phyloP scores from a whole-genome alignment of 2,797 vertebrate species.

The Taenioides sp. region DNA sequence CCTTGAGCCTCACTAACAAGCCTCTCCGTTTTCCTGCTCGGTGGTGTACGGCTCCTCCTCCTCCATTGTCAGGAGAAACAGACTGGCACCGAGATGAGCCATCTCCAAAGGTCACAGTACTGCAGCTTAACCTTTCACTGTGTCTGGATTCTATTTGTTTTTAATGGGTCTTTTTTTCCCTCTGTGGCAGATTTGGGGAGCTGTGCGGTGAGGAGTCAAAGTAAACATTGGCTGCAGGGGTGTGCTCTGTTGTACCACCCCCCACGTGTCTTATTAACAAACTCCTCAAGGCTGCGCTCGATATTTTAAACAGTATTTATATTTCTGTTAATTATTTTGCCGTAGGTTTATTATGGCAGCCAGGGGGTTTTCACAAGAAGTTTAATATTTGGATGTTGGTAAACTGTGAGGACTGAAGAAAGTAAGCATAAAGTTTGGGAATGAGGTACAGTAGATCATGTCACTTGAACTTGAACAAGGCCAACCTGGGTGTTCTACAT shows the following conservation, averaged over 20 bases:
- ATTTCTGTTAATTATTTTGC: constrained; percentile 1
- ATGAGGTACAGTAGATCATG: no score
- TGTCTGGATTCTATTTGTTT: constrained; percentile 8
- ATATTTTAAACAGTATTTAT: constrained; percentile 2
- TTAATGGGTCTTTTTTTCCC: not conserved
- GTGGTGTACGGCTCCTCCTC: not conserved
- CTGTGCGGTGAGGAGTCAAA: not conserved
- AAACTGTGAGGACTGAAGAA: not conserved
- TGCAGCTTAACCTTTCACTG: constrained; percentile 7
- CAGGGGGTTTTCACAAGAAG: not conserved
- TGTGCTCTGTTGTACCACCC: constrained; percentile 3
- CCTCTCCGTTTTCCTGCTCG: constrained; percentile 17
- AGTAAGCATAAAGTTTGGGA: no score
- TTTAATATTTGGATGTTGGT: not conserved
- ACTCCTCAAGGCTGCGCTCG: constrained; percentile 4
- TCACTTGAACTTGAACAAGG: no score
- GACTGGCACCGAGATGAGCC: not conserved
- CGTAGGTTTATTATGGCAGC: not conserved
- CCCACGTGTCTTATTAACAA: not conserved
- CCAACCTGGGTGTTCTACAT: no score
- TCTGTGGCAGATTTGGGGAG: constrained; percentile 2
- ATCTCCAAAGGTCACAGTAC: constrained; percentile 5
- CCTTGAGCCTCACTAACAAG: constrained; percentile 31
- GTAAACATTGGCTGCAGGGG: constrained; percentile 9
- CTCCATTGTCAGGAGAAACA: not conserved